Evolutionary conservation across 2,888 invertebrate species (phyloP).

Genomic region (Asteroscopus sphinx): DNA sequence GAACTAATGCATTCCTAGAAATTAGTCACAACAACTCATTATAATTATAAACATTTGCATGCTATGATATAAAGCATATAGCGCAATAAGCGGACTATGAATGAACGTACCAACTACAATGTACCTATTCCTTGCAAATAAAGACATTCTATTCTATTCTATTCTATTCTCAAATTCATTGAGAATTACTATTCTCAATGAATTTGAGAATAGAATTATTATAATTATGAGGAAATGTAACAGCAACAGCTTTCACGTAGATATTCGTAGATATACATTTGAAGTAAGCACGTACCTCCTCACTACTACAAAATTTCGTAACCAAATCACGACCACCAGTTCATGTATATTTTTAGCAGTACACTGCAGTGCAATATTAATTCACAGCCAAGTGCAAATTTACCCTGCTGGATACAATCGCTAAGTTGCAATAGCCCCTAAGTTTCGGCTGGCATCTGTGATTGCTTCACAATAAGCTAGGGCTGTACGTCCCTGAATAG

Average conservation of each 20-base stretch:
- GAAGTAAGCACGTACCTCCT: slow-evolving; percentile 18
- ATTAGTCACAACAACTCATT: too few relatives aligned
- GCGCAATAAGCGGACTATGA: too few relatives aligned
- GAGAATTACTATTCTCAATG: too few relatives aligned
- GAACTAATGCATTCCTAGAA: too few relatives aligned
- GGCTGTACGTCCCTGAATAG: slow-evolving; percentile 42
- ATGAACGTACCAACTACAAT: too few relatives aligned
- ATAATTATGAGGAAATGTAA: too few relatives aligned
- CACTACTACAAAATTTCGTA: slow-evolving; percentile 6
- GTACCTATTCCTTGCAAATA: too few relatives aligned
- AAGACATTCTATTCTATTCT: too few relatives aligned
- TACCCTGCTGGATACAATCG: slow-evolving; percentile 11
- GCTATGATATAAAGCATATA: too few relatives aligned
- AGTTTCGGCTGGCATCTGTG: slow-evolving; percentile 45
- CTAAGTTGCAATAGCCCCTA: slow-evolving; percentile 36
- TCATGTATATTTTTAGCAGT: slow-evolving; percentile 12
- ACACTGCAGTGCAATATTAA: slow-evolving; percentile 15
- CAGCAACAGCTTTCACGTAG: neutral
- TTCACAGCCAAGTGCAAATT: slow-evolving; percentile 14
- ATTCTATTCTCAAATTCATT: too few relatives aligned
- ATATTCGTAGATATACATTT: slow-evolving; percentile 20
- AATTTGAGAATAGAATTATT: too few relatives aligned
- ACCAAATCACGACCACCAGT: slow-evolving; percentile 5
- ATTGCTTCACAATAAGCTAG: slow-evolving; percentile 58
- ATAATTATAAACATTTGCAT: too few relatives aligned